Percentiles rank a stretch among this genome's conserved stretches.
These are phyloP conservation scores for Stylophora pistillata DNA, from an alignment of 64 coral and sea anemone species.

Conservation along the genomic window DNA sequence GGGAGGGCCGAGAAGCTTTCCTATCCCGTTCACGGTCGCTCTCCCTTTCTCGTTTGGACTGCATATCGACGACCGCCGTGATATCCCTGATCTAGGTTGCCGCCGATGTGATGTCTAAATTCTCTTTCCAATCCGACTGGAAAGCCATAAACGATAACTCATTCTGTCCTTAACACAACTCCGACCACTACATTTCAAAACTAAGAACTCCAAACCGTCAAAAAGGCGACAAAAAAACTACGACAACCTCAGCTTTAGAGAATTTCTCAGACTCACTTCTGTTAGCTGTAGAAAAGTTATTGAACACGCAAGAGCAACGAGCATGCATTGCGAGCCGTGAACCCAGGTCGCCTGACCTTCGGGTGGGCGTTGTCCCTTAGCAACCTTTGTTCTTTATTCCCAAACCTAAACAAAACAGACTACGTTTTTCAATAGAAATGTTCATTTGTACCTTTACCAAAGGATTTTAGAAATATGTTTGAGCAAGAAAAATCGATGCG, in stretches of 20 bases:
- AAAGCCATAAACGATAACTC: conserved; percentile 17
- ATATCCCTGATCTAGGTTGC: conserved; percentile 26
- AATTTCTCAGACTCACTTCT: conserved; percentile 1
- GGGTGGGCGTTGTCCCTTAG: conserved; percentile 70
- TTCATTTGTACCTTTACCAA: not conserved
- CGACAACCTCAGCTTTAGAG: not conserved
- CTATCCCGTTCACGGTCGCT: conserved; percentile 57
- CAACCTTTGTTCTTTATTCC: conserved; percentile 29
- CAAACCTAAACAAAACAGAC: not conserved
- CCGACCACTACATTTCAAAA: conserved; percentile 13
- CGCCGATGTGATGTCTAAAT: conserved; percentile 20
- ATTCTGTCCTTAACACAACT: conserved; percentile 26
- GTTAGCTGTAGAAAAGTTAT: conserved; percentile 33
- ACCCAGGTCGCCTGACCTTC: conserved; percentile 34
- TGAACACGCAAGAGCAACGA: conserved; percentile 65
- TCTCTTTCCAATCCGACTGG: conserved; percentile 5
- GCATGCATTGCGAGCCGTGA: conserved; percentile 55
- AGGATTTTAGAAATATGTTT: not conserved
- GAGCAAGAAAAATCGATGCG: not conserved
- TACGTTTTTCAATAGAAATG: not conserved
- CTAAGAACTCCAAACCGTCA: not conserved
- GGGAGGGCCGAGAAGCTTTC: conserved; percentile 55
- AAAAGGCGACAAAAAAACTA: conserved; percentile 5
- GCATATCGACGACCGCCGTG: conserved; percentile 52
- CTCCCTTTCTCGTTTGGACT: conserved; percentile 73